Base-by-base conservation (phyloP, 2,888 invertebrate genomes). In the Leucophora obtusa region DNA sequence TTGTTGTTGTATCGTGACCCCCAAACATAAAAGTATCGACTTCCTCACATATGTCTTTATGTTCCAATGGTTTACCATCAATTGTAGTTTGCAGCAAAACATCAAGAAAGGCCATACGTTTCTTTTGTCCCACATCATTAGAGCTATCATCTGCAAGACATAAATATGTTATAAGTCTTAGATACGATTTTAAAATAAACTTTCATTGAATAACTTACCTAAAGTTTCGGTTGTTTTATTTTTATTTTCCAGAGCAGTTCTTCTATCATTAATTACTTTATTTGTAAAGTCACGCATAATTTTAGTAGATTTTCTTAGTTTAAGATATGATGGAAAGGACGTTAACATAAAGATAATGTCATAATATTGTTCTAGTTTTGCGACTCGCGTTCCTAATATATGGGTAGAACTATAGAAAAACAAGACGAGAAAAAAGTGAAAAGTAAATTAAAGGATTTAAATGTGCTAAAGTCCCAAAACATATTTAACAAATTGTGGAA, bases 61-160 rank as follows among this genome's bases (percentile, higher is more conserved):
- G 72, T 0, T 72, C 63, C 7, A 84, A 66, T 2, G 79, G 78
- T 35, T 83, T 68, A 1, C 78, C 82, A 51, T 82, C 69, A 2
- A 83, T 72, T 17, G 60, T 78, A 0, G 84, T 90, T 70, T 93
- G 90, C 10, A 77, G 9, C 66, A 53, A 14, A 84, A 84, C 63
- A 47, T 84, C 84, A 18, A 84, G 59, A 9, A 84, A 68, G n/a
- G 82, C 83, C 78, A 83, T 91, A 84, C 92, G 92, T 84, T 92
- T 93, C 84, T 92, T 93, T 28, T 91, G 91, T 56, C 92, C 93
- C 87, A 85, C 84, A 53, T 86, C 88, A 6, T 10, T 15, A 28
- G 14, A 66, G 68, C 84, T 83, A 35, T 81, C 79, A 70, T 93
- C 38, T 92, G 24, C 24, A 28, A 7, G 28, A 7, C 4, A 28